Base-by-base conservation (phyloP, 2,888 invertebrate genomes). In the Candidula unifasciata region DNA sequence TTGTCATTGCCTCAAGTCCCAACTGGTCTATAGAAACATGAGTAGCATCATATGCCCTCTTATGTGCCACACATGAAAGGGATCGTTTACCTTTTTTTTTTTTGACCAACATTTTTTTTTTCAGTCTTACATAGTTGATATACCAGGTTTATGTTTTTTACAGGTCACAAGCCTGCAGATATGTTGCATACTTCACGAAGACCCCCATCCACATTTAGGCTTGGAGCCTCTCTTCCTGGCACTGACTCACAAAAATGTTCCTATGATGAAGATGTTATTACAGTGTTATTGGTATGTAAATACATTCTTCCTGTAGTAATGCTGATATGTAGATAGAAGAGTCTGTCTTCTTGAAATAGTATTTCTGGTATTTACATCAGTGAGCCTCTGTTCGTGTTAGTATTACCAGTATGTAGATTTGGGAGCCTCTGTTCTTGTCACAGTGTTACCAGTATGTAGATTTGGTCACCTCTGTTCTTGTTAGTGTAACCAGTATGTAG, bases 221-320 rank as follows among this genome's bases (percentile, higher is more conserved):
- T 89, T 93, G 77, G 92, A 93, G 84, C 93, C 93, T 5, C 82
- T 93, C 54, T 93, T 92, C 86, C 86, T 90, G 66, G 91, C 92
- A 54, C 85, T 93, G 85, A 91, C 91, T 68, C 92, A 92, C 86
- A 91, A 91, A 87, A 91, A 91, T 89, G 78, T 92, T 21, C 89
- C 91, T 68, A 87, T 92, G 83, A 86, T 93, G 71, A 87, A 89
- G 80, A 80, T 92, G 68, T 81, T 93, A n/a, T 85, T 93, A 18
- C 80, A 88, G 18, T 92, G 91, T 82, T 91, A 91, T 81, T 89
- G 89, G 85, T 85, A 60, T 52, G 18, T 21, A 60, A 35, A 21
- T 77, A n/a, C 21, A 18, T 68, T 13, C 27, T n/a, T 30, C 3
- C 16, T 30, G 5, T 27, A 30, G 16, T 68, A 5, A 6, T 24